These are phyloP conservation scores for Rhea pennata DNA, from an alignment of 2,113 vertebrate species.

Conservation along the genomic window DNA sequence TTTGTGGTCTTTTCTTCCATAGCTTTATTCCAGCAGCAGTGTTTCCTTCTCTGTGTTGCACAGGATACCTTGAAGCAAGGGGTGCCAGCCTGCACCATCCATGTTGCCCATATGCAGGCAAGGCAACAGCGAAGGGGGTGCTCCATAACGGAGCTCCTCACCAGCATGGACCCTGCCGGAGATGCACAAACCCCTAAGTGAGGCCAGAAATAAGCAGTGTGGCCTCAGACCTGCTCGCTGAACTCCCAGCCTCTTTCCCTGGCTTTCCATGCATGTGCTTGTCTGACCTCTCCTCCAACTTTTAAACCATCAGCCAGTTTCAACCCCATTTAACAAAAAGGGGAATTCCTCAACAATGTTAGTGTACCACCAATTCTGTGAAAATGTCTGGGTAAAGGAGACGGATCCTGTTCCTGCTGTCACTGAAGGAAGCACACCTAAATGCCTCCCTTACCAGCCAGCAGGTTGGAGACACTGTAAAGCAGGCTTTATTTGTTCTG, in stretches of 20 bases:
- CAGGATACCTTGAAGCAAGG: not conserved
- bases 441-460: accelerated
- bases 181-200: not conserved
- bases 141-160: not conserved
- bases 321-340: not conserved
- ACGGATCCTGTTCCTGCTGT: not conserved
- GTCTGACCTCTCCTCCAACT: not conserved
- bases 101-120: not conserved
- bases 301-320: not conserved
- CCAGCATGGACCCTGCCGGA: not conserved
- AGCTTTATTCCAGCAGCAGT: not conserved
- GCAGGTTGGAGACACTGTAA: not conserved
- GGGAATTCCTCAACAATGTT: not conserved
- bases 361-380: not conserved
- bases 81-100: accelerated
- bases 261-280: not conserved
- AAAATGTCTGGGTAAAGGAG: not conserved
- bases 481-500: not conserved
- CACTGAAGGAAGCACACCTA: not conserved
- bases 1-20: not conserved
- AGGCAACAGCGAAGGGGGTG: not conserved
- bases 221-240: not conserved
- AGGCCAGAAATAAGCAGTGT: not conserved
- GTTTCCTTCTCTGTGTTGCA: not conserved
- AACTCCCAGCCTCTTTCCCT: not conserved